Evolutionary conservation across 2,797 vertebrate genomes (phyloP), one percentile per base, ranked within the genome.

Genomic region (Poecile montanus): DNA sequence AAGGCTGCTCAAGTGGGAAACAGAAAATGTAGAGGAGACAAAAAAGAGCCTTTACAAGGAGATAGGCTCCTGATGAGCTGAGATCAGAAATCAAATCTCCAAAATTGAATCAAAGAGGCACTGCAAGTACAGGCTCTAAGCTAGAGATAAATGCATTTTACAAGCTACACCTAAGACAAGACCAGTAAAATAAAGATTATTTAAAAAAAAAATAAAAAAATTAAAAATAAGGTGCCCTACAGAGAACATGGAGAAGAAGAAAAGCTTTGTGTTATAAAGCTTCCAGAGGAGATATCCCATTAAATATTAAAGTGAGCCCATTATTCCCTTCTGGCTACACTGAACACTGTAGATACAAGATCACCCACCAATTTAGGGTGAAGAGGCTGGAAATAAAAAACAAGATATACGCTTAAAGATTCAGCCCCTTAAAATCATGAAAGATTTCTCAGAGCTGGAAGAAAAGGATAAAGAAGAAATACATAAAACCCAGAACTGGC

Each of bases 221-320:
- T 16, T 42, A 21, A 38, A 3, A 34, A 20, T 21, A 22, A 60
- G 11, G 40, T 56, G 4, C 10, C 62, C 81, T 81, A 65, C 27
- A 70, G 77, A 92, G 67, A 87, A 85, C 18, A 68, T 5, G 25
- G 23, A 84, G 16, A 38, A 53, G 36, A 77, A 88, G 54, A 89
- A 81, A 94, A 76, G 23, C 42, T 71, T 26, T 32, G 32, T 42
- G 7, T 29, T 65, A 11, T 26, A 67, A 82, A 57, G 27, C 38
- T 92, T 92, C 50, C 42, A 80, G 51, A 77, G 44, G 61, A 92
- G 67, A 74, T 9, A 83, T 29, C 47, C 7, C 74, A 76, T 93
- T 82, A 83, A 93, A 88, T 89, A 94, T 83, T 93, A 71, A 94
- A 91, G 57, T 16, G 77, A 88, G n/a, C 9, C 56, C 61, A 51